phyloP scores from a whole-genome alignment of 1,140 invertebrate species.

The Caenorhabditis elegans region WBcel235 BX284603.4:13404501-13405000 shows the following conservation, averaged over 20 bases:
- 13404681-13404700: not conserved
- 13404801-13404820: not conserved
- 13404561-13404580: too few species aligned
- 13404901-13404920: conserved; percentile 39
- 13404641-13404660: not conserved
- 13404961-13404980: not conserved
- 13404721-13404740: not conserved
- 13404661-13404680: not conserved
- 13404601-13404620: too few species aligned
- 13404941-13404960: not conserved
- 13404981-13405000: conserved; percentile 38
- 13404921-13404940: not conserved
- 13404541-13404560: too few species aligned
- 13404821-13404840: not conserved
- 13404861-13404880: not conserved
- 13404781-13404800: not conserved
- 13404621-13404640: conserved; percentile 26
- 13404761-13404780: not conserved
- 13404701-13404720: not conserved
- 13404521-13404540: too few species aligned
- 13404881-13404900: conserved; percentile 30
- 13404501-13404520: too few species aligned
- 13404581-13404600: too few species aligned
- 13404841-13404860: conserved; percentile 6
- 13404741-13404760: too few species aligned